Base-by-base conservation (phyloP, 1,140 invertebrate genomes). In the Eupristina koningsbergeri region DNA sequence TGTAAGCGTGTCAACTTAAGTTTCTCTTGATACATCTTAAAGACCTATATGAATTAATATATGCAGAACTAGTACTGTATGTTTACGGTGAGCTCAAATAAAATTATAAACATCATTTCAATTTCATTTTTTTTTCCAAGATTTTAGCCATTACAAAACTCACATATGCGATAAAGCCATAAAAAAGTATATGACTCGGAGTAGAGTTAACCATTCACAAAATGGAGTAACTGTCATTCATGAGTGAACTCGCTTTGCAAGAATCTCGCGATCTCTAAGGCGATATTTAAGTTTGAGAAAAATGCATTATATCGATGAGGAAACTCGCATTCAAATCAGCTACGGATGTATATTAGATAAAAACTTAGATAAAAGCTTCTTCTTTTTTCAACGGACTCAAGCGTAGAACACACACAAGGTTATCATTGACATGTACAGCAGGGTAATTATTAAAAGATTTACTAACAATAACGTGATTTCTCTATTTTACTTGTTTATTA, bases 231-330 rank as follows among this genome's bases (percentile, higher is more conserved):
- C 26, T 41, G 13, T 31, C 34, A 45, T 19, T 39, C 39, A 31
- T n/a, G 67, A 22, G 45, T 0, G 29, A 41, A 29, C 36, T 63
- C 36, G 41, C 45, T 82, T 82, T 76, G 58, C 80, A 75, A 47
- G 58, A 76, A 76, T 82, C 58, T 82, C 53, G n/a, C 80, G 50
- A 81, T 74, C 69, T 53, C 31, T n/a, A 9, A 17, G 3, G 19
- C 69, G 31, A 61, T 61, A 50, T 22, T 73, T 58, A 76, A 50
- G 63, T 63, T 73, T 83, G 74, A 77, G 81, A 83, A 83, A 77
- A 83, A 83, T 39, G 64, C 26, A 53, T 67, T 50, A 64, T 15
- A 31, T 45, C 26, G 29, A 45, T 26, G 47, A 47, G 79, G 34
- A 74, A 45, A 75, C 75, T 75, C 71, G 71, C 63, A 81, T 81